Conservation (phyloP, 1,140 invertebrate species). For the Scaptomyza hsui region DNA sequence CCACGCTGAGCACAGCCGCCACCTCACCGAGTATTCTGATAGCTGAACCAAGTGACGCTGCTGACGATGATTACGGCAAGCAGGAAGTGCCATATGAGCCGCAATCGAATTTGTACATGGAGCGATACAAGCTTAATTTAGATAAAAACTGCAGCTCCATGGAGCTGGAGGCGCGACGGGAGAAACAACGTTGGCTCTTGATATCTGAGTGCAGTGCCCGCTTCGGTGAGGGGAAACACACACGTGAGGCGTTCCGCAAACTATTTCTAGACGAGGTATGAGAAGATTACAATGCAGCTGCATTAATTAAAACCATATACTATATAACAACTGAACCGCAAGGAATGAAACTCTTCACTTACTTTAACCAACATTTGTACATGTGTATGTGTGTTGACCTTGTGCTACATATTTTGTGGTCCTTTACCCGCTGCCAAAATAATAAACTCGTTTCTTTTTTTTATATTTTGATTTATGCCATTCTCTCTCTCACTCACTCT, state of each 20-base stretch:
- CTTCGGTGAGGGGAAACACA: constrained; percentile 82
- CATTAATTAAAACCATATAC: not conserved
- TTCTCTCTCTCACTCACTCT: not conserved
- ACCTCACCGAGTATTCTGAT: constrained; percentile 70
- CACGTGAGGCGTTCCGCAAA: constrained; percentile 80
- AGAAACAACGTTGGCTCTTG: constrained; percentile 82
- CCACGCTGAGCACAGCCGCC: constrained; percentile 24
- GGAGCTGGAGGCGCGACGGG: constrained; percentile 83
- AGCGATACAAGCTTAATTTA: constrained; percentile 83
- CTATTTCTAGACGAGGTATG: constrained; percentile 81
- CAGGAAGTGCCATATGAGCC: constrained; percentile 71
- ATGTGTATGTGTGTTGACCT: constrained; percentile 53
- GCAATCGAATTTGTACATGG: constrained; percentile 81
- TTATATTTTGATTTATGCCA: constrained; percentile 47
- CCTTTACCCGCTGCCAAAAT: constrained; percentile 66
- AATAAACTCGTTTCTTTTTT: constrained; percentile 62
- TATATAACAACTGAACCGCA: not conserved
- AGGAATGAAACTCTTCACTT: not conserved
- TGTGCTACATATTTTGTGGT: constrained; percentile 77
- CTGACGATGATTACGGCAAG: constrained; percentile 37
- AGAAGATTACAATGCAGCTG: constrained; percentile 7
- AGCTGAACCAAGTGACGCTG: constrained; percentile 36
- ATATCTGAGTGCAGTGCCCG: constrained; percentile 83
- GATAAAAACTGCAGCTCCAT: constrained; percentile 84
- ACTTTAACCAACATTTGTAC: not conserved